These are phyloP conservation scores for Helicoverpa zea DNA, from an alignment of 1,140 invertebrate species.

Conservation along the genomic window DNA sequence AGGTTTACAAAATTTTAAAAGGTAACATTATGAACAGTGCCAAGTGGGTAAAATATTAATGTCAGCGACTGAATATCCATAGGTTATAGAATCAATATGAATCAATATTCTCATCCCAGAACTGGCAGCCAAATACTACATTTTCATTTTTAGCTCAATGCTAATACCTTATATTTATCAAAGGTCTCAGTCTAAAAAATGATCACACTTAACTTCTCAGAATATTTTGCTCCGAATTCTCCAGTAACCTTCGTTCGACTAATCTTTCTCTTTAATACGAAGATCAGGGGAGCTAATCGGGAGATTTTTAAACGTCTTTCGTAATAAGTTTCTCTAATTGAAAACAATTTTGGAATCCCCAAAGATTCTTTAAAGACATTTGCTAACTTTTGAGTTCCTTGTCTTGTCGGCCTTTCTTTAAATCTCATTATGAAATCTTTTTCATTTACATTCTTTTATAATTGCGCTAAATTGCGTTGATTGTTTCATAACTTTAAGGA, in stretches of 20 bases:
- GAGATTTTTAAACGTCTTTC: slow-evolving; percentile 9
- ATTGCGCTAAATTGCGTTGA: too few relatives aligned
- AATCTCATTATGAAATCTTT: background rate
- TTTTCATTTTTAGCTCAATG: background rate
- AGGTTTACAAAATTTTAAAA: too few relatives aligned
- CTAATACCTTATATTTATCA: slow-evolving; percentile 8
- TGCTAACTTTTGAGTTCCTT: background rate
- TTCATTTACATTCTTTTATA: too few relatives aligned
- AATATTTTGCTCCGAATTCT: background rate
- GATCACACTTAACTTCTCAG: background rate
- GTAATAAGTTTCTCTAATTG: slow-evolving; percentile 23
- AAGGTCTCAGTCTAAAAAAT: slow-evolving; percentile 5
- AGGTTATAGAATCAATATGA: too few relatives aligned
- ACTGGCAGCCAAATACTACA: background rate
- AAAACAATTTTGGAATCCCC: background rate
- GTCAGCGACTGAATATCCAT: too few relatives aligned
- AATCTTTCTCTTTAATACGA: slow-evolving; percentile 35
- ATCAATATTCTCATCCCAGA: background rate
- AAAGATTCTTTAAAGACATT: background rate
- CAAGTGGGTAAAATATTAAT: too few relatives aligned
- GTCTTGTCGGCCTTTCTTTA: background rate
- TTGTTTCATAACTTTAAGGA: too few relatives aligned
- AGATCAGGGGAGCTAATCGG: slow-evolving; percentile 13
- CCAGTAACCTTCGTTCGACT: background rate
- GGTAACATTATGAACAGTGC: too few relatives aligned